Base-by-base conservation (phyloP, 1,140 invertebrate genomes). In the Rhopalosiphum maidis region DNA sequence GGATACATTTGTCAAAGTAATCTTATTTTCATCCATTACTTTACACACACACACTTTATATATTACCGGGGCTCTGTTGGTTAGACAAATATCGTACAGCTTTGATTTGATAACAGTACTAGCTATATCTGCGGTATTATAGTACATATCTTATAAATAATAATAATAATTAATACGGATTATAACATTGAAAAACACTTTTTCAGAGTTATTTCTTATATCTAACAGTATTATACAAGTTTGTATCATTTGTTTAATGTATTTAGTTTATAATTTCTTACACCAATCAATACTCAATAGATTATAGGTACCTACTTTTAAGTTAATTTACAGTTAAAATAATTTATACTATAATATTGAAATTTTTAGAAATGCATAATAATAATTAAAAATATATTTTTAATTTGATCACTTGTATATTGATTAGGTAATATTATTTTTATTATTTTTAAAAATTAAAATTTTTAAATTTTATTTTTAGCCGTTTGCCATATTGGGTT, bases 401-500 rank as follows among this genome's bases (percentile, higher is more conserved):
- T n/a, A 68, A 68, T n/a, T n/a, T 68, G 15, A 68, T 68, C 4
- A n/a, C 30, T 15, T 18, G 60, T 68, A 18, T 68, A 68, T 18
- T 68, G 30, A 68, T 68, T n/a, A 77, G 60, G 60, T 68, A 11
- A 1, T 46, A 46, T 46, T 46, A 15, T n/a, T n/a, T n/a, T n/a
- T n/a, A n/a, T 9, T 60, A 30, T 30, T 15, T n/a, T 4, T 11
- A 18, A n/a, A 77, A 43, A 43, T 41, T 85, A 15, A 86, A 46
- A 86, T 18, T 41, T 3, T 41, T 89, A 25, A 55, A 8, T 89
- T 51, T 93, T 94, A 94, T 94, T 96, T 96, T 77, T 95, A 98
- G 98, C 95, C 98, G 98, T 94, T 96, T 99, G 91, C 98, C 98
- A 35, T 97, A 97, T 95, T 99, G 98, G 98, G 96, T 99, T 94